Evolutionary conservation across 1,140 invertebrate genomes (phyloP).

Genomic region (Aphaenogaster ashmeadi): DNA sequence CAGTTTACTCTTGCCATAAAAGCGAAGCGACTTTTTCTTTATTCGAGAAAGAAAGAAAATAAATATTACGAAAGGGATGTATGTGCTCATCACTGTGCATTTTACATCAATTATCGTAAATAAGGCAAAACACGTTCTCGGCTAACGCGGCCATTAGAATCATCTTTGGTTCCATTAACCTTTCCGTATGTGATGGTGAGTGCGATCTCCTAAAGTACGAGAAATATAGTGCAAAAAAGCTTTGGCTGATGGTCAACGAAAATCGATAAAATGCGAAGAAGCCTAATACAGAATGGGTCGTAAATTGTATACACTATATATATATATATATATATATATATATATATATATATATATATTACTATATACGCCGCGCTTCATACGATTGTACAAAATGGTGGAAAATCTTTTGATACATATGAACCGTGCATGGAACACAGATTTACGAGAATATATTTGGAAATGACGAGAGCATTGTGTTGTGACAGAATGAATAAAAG

Average conservation of each 20-base stretch:
- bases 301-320: background rate
- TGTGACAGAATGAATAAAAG: conserved; percentile 4
- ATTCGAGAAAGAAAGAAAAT: conserved; percentile 20
- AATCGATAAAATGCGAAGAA: conserved; percentile 18
- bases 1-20: conserved; percentile 62
- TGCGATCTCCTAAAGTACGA: conserved; percentile 34
- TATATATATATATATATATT: too few relatives aligned
- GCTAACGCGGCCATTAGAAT: conserved; percentile 58
- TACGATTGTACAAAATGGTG: background rate
- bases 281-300: background rate
- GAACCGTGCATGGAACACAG: background rate
- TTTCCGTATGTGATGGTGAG: conserved; percentile 66
- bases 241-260: conserved; percentile 49
- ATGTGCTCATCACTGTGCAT: conserved; percentile 11
- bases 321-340: background rate
- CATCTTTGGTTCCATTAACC: conserved; percentile 67
- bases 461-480: conserved; percentile 6
- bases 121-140: conserved; percentile 63
- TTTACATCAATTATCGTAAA: conserved; percentile 55
- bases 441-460: background rate
- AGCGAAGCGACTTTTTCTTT: background rate
- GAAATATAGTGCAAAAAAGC: conserved; percentile 59
- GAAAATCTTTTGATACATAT: background rate
- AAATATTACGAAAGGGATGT: conserved; percentile 41
- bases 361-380: background rate